These are phyloP conservation scores for Apis laboriosa DNA, from an alignment of 1,140 invertebrate species.

Conservation along the genomic window DNA sequence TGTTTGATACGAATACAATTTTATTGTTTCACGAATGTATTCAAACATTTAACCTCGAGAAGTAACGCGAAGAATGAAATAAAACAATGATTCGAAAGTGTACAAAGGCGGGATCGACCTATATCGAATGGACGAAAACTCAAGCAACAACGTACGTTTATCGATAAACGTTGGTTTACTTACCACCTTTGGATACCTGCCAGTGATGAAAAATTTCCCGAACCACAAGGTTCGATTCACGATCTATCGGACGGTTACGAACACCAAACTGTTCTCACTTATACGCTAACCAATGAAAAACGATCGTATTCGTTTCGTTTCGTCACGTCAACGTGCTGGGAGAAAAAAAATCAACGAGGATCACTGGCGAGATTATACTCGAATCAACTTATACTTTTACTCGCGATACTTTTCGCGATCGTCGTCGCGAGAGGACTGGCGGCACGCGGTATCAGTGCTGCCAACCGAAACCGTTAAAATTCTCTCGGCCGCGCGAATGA, in stretches of 20 bases:
- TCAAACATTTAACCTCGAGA: background rate
- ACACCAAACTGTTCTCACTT: background rate
- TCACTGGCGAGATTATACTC: background rate
- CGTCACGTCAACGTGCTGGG: background rate
- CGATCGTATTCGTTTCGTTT: no score
- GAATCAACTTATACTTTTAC: constrained; percentile 6
- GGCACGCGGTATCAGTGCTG: constrained; percentile 38
- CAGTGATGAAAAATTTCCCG: background rate
- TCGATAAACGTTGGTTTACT: constrained; percentile 28
- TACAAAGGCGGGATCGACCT: background rate
- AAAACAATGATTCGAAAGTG: background rate
- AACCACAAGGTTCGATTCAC: background rate
- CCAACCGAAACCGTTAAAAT: constrained; percentile 29
- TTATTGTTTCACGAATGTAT: background rate
- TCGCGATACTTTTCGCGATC: constrained; percentile 23
- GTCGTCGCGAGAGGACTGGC: constrained; percentile 25
- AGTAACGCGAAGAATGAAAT: background rate
- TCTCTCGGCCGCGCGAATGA: background rate
- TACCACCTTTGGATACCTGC: constrained; percentile 10
- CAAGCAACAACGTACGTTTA: background rate
- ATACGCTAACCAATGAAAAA: no score
- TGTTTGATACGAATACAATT: no score
- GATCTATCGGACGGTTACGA: background rate
- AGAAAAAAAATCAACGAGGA: background rate
- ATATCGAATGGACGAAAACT: background rate